These are phyloP conservation scores for Schmidtea mediterranea DNA, from an alignment of 1,140 invertebrate species.

Conservation along the genomic window DNA sequence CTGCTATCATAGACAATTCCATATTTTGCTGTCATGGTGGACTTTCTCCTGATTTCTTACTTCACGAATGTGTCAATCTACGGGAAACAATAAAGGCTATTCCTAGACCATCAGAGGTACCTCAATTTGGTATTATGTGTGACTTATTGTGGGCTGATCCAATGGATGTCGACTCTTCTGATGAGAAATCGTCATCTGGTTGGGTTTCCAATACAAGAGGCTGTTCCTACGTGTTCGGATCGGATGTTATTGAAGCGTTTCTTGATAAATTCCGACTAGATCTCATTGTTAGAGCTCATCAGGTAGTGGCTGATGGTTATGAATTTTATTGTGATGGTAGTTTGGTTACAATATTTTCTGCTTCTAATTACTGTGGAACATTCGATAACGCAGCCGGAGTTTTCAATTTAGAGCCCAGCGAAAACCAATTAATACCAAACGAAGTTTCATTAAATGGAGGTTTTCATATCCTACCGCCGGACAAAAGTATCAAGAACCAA, in stretches of 20 bases:
- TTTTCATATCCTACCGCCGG: no score
- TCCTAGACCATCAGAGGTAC: conserved; percentile 22
- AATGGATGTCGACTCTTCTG: conserved; percentile 11
- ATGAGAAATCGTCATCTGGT: conserved; percentile 14
- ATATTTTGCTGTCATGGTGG: conserved; percentile 99
- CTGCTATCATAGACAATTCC: conserved; percentile 57
- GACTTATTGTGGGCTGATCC: conserved; percentile 3
- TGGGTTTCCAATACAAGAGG: conserved; percentile 31
- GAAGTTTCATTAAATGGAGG: no score
- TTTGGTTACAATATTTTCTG: conserved; percentile 22
- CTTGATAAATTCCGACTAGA: conserved; percentile 74
- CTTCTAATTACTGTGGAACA: conserved; percentile 53
- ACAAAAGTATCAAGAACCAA: no score
- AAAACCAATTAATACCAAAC: no score
- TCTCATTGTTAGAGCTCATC: conserved; percentile 80
- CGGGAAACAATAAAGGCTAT: conserved; percentile 16
- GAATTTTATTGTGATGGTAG: conserved; percentile 22
- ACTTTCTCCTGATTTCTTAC: conserved; percentile 36
- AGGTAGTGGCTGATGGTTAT: conserved; percentile 35
- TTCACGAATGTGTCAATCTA: conserved; percentile 16
- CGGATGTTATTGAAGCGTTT: conserved; percentile 41
- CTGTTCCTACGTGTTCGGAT: conserved; percentile 32
- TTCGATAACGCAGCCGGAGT: conserved; percentile 52
- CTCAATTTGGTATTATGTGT: conserved; percentile 17
- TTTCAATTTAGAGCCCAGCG: conserved; percentile 37